Percentiles rank a stretch among this genome's conserved stretches.
phyloP scores from a whole-genome alignment of 2,888 invertebrate genomes.

The Disparrhopalites patrizii region DNA sequence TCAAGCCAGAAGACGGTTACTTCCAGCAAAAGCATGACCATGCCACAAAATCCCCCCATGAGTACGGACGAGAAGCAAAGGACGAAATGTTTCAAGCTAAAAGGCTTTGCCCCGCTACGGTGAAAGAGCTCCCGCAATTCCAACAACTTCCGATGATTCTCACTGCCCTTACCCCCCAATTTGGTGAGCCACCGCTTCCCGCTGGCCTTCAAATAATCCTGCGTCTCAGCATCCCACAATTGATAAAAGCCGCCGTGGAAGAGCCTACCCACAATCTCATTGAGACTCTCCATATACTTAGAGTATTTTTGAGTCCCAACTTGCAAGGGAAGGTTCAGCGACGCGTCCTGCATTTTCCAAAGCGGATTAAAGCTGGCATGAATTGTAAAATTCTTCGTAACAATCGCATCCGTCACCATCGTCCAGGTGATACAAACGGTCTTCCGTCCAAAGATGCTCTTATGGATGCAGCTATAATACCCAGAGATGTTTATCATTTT shows the following conservation, averaged over 20 bases:
- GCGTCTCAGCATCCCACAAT: not conserved
- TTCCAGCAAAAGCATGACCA: too few relatives aligned
- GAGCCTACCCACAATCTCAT: not conserved
- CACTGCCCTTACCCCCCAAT: too few relatives aligned
- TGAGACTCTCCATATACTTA: not conserved
- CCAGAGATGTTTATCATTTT: not conserved
- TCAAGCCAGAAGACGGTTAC: too few relatives aligned
- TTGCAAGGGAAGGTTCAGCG: not conserved
- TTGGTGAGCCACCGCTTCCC: too few relatives aligned
- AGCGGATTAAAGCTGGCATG: not conserved
- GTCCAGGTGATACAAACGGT: slow-evolving; percentile 4
- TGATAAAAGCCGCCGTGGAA: not conserved
- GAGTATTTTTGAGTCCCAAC: not conserved
- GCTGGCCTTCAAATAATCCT: not conserved
- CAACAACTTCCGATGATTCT: too few relatives aligned
- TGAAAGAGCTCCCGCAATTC: too few relatives aligned
- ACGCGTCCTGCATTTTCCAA: not conserved
- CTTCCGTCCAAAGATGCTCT: not conserved
- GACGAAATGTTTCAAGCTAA: too few relatives aligned
- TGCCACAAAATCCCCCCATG: too few relatives aligned
- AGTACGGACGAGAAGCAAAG: too few relatives aligned
- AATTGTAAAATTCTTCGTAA: slow-evolving; percentile 4
- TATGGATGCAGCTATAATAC: not conserved
- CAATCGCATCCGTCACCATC: not conserved
- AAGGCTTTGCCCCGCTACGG: too few relatives aligned